phyloP scores from a whole-genome alignment of 2,797 vertebrate species.

The Pagetopsis macropterus region DNA sequence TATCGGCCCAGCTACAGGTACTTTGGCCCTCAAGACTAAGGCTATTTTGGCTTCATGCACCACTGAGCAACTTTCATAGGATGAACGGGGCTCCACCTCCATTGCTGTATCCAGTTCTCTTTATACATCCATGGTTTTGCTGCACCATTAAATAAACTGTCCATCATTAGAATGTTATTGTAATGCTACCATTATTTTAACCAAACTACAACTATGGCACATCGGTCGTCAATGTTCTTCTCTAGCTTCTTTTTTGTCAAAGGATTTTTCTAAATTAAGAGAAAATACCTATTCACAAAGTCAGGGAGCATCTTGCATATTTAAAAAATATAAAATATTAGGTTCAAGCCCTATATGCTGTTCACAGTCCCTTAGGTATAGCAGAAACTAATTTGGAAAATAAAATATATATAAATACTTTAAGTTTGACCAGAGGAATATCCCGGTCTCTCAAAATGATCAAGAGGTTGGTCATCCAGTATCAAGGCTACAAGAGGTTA shows the following conservation, averaged over 20 bases:
- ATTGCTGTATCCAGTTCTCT: too few species aligned
- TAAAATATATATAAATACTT: conserved; percentile 5
- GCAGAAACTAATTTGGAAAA: conserved; percentile 9
- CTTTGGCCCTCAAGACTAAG: too few species aligned
- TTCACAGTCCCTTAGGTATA: background rate
- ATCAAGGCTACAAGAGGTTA: conserved; percentile 68
- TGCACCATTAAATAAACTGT: background rate
- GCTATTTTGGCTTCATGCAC: too few species aligned
- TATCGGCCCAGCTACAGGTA: too few species aligned
- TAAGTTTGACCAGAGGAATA: conserved; percentile 18
- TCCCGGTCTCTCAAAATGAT: conserved; percentile 5
- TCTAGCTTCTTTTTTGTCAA: background rate
- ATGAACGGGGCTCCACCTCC: too few species aligned
- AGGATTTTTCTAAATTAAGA: background rate
- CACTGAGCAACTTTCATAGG: too few species aligned
- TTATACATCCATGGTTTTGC: background rate
- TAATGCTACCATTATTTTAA: background rate
- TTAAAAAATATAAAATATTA: background rate
- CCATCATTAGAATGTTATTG: background rate
- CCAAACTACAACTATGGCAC: background rate
- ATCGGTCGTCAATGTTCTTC: background rate
- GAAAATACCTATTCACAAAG: background rate
- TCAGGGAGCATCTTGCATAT: background rate
- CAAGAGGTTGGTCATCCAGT: conserved; percentile 52
- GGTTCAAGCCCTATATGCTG: background rate